Percentiles rank a stretch among this genome's conserved stretches.
phyloP scores from a whole-genome alignment of 2,888 invertebrate species.

The Heliothis peltigera region DNA sequence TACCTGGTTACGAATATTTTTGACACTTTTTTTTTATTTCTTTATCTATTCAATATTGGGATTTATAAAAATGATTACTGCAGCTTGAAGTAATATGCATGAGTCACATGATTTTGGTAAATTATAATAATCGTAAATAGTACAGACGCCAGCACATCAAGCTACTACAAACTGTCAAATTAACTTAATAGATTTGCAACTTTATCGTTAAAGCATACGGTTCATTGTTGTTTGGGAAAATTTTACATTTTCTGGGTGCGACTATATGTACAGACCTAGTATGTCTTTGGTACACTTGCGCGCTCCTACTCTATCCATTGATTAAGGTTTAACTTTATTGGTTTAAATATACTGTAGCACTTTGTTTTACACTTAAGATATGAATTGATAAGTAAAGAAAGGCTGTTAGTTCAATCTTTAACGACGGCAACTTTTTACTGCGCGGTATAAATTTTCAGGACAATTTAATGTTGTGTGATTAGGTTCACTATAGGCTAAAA shows the following conservation, averaged over 20 bases:
- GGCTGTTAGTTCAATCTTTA: constrained; percentile 23
- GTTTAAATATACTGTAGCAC: constrained; percentile 4
- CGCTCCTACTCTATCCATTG: background rate
- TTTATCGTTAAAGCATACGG: too few species aligned
- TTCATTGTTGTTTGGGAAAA: too few species aligned
- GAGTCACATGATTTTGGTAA: too few species aligned
- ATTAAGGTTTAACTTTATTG: background rate
- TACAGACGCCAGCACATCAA: too few species aligned
- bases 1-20: constrained; percentile 15
- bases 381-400: constrained; percentile 11
- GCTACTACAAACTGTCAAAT: too few species aligned
- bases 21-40: background rate
- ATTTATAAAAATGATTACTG: background rate
- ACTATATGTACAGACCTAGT: too few species aligned
- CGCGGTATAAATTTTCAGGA: constrained; percentile 16
- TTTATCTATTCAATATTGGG: background rate
- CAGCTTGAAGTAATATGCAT: too few species aligned
- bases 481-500: background rate
- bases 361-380: constrained; percentile 45
- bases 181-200: too few species aligned
- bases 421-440: constrained; percentile 3
- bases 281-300: background rate
- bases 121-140: too few species aligned
- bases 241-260: too few species aligned
- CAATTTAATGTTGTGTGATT: constrained; percentile 17